Base-by-base conservation (phyloP, 2,113 vertebrate genomes). In the Xiphophorus couchianus region DNA sequence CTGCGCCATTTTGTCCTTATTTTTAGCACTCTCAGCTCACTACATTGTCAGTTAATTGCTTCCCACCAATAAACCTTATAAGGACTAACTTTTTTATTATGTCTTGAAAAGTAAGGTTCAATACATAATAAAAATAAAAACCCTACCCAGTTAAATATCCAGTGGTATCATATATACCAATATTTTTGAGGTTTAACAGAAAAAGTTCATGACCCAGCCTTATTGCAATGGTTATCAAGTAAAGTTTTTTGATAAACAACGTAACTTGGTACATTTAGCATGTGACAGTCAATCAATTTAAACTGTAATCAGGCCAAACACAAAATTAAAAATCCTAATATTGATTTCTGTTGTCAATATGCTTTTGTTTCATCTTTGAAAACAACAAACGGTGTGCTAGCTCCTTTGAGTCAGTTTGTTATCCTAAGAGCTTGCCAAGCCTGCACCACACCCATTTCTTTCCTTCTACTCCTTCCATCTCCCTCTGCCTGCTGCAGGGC, bases 401-500 rank as follows among this genome's bases (percentile, higher is more conserved):
- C 6, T 19, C 10, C 25, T 58, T 58, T 58, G 14, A 63, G 62
- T 8, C 4, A 58, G 62, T 61, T 65, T 35, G 39, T n/a, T 28
- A 9, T 62, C 35, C 31, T 11, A 28, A 28, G 19, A 30, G 62
- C 42, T 19, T 74, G 48, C 63, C 76, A 65, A 39, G 31, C 73
- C 61, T 58, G 33, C 13, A 72, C 77, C 72, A 78, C 78, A 86
- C 73, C 74, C 69, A 66, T 82, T 48, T 75, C 64, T 30, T 58
- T 74, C 54, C 48, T 62, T 48, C 39, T 25, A 54, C 7, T 64
- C 22, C 64, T 84, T 51, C 69, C 37, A 62, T 54, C 72, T 78
- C 68, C 28, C 30, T 75, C 66, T 69, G 54, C 63, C 44, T 70
- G 76, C 87, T 76, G 77, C 82, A 77, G 58, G 66, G 76, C 27